Evolutionary conservation across 2,888 invertebrate species (phyloP).

Genomic region (Esperia sulphurella): DNA sequence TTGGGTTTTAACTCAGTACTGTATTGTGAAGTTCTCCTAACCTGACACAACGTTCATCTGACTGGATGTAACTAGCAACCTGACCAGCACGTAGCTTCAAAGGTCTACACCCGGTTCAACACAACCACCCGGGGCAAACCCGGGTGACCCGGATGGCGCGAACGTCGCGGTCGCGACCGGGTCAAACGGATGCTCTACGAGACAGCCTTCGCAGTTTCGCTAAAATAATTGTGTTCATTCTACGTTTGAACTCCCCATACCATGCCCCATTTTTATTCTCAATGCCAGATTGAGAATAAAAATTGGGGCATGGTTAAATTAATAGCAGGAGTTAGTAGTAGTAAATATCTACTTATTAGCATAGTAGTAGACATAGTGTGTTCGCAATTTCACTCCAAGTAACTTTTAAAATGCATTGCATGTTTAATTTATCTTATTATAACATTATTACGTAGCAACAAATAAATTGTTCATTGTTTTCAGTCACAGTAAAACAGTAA

Average conservation of each 20-base stretch:
- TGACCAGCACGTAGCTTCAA: conserved; percentile 4
- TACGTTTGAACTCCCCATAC: background rate
- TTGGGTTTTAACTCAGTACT: background rate
- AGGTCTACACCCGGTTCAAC: background rate
- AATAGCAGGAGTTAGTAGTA: too few relatives aligned
- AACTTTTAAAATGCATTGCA: too few relatives aligned
- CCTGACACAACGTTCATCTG: background rate
- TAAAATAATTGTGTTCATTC: conserved; percentile 18
- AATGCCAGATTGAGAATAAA: too few relatives aligned
- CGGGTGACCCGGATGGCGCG: conserved; percentile 74
- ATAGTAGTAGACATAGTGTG: too few relatives aligned
- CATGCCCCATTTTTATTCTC: too few relatives aligned
- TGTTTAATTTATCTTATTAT: too few relatives aligned
- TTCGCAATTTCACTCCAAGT: too few relatives aligned
- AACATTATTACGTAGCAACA: too few relatives aligned
- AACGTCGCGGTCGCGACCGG: conserved; percentile 73
- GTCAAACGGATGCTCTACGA: conserved; percentile 54
- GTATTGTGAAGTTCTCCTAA: background rate
- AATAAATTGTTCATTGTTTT: too few relatives aligned
- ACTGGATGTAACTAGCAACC: background rate
- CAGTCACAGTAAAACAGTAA: too few relatives aligned
- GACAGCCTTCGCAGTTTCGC: conserved; percentile 50
- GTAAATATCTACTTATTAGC: too few relatives aligned
- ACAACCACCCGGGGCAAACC: conserved; percentile 18
- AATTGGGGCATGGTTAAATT: too few relatives aligned